Conservation (phyloP, 2,113 vertebrate species). For the Helogale parvula region DNA sequence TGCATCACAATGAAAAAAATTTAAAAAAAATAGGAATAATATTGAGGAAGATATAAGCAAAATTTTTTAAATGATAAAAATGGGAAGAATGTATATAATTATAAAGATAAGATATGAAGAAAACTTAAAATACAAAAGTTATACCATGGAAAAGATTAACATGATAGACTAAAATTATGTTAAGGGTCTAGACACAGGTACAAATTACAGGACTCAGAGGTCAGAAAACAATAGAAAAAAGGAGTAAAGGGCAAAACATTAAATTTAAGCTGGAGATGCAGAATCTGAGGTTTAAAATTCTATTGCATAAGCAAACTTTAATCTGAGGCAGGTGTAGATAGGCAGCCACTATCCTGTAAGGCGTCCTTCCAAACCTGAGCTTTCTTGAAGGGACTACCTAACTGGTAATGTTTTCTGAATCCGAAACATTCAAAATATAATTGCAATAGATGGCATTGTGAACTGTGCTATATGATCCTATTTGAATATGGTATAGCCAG, state of each 20-base stretch:
- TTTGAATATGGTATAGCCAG: not conserved
- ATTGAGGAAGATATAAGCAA: not conserved
- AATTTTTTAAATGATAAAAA: not conserved
- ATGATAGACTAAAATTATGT: not conserved
- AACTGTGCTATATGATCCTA: not conserved
- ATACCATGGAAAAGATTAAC: not conserved
- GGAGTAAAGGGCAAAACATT: not conserved
- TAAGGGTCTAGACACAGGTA: not conserved
- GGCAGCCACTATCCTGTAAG: not conserved
- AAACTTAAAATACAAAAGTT: not conserved
- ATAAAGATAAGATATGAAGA: not conserved
- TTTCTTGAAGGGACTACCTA: not conserved
- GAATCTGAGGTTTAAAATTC: not conserved
- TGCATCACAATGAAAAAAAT: not conserved
- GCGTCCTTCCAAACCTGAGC: not conserved
- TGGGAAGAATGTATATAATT: not conserved
- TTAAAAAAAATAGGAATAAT: not conserved
- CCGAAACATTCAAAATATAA: not conserved
- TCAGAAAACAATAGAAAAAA: not conserved
- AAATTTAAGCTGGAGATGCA: not conserved
- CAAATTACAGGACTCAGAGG: not conserved
- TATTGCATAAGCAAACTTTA: not conserved
- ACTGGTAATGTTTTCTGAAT: not conserved
- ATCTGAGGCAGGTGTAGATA: not conserved
- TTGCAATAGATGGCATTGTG: not conserved